Conservation (phyloP, 2,113 vertebrate genomes). For the Petaurus breviceps region DNA sequence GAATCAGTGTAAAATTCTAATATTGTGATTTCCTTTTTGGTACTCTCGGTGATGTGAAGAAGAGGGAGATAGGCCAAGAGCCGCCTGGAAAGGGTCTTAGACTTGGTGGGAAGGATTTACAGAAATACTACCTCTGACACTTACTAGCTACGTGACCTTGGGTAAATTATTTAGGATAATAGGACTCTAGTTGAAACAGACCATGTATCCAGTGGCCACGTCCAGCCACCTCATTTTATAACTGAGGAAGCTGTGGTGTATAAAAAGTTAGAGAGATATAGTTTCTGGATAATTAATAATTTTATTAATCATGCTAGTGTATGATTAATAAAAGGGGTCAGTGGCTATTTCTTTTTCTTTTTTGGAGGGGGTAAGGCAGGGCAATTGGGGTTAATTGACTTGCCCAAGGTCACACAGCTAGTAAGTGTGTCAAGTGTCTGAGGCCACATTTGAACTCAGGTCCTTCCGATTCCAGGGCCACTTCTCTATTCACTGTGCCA, state of each 20-base stretch:
- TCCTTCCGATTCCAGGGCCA: no score
- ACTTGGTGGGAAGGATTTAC: background rate
- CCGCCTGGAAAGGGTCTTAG: background rate
- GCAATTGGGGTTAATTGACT: no score
- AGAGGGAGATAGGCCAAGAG: background rate
- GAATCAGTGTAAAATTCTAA: conserved; percentile 43
- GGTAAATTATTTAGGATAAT: background rate
- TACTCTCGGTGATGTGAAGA: background rate
- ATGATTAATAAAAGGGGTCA: no score
- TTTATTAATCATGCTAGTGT: no score
- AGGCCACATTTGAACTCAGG: no score
- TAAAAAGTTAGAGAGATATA: no score
- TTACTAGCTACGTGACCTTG: background rate
- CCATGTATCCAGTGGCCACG: background rate
- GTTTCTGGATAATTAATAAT: no score
- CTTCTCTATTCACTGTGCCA: no score
- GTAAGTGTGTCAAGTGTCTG: no score
- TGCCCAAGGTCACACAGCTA: no score
- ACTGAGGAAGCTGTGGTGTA: background rate
- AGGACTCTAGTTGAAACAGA: background rate
- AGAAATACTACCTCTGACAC: background rate
- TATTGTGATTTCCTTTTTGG: background rate
- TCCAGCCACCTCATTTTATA: background rate
- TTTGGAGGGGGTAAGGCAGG: no score
- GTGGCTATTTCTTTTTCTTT: no score